Conservation (phyloP, 1,140 invertebrate species). For the Drosophila lacertosa region DNA sequence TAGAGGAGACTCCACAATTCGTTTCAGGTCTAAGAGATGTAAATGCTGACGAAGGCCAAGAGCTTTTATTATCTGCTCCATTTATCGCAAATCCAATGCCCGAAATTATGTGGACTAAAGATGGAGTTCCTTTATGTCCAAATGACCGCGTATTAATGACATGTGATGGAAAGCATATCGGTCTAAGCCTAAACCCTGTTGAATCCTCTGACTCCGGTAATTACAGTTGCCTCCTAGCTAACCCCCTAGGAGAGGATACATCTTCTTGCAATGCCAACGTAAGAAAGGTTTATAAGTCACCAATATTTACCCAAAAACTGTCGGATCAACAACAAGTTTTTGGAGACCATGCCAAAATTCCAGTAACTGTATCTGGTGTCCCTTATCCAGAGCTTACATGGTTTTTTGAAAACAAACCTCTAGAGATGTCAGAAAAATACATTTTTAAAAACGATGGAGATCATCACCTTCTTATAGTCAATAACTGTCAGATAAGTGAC, state of each 20-base stretch:
- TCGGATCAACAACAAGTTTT: slow-evolving; percentile 93
- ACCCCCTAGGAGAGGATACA: slow-evolving; percentile 89
- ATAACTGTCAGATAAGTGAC: slow-evolving; percentile 88
- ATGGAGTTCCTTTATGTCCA: slow-evolving; percentile 88
- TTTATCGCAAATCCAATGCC: slow-evolving; percentile 95
- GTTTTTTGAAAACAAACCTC: slow-evolving; percentile 90
- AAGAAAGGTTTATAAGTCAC: slow-evolving; percentile 91
- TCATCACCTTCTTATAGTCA: slow-evolving; percentile 89
- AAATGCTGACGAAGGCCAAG: slow-evolving; percentile 91
- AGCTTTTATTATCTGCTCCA: slow-evolving; percentile 87
- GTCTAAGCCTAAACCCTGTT: slow-evolving; percentile 90
- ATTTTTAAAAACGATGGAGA: slow-evolving; percentile 89
- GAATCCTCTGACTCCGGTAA: slow-evolving; percentile 90
- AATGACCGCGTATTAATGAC: slow-evolving; percentile 88
- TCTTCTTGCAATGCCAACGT: slow-evolving; percentile 89
- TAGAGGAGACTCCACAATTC: slow-evolving; percentile 91
- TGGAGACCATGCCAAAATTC: slow-evolving; percentile 91
- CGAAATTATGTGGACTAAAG: slow-evolving; percentile 92
- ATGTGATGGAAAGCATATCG: slow-evolving; percentile 92
- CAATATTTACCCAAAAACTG: slow-evolving; percentile 92
- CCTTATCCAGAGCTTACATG: slow-evolving; percentile 94
- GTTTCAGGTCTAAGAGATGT: slow-evolving; percentile 90
- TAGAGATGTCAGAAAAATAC: slow-evolving; percentile 90
- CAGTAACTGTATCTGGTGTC: slow-evolving; percentile 92
- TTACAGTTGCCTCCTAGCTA: slow-evolving; percentile 90